Base-by-base conservation (phyloP, 2,113 vertebrate genomes). In the Hylia prasina region DNA sequence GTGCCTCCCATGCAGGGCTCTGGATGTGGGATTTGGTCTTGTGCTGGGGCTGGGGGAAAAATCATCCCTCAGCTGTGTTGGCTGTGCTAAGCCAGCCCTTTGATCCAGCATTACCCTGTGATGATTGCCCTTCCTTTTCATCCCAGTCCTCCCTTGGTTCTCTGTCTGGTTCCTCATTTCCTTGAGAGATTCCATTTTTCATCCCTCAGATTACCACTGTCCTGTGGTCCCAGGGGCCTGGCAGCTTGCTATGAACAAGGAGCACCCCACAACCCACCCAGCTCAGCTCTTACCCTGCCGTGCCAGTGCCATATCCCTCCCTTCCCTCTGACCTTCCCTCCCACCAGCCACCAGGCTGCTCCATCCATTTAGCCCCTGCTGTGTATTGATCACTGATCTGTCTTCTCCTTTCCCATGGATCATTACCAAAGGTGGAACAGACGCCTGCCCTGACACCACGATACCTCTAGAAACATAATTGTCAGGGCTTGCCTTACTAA, bases 211-310 rank as follows among this genome's bases (percentile, higher is more conserved):
- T 57, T 5, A 6, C 27, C 42, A 2, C 58, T 77, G 31, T 40
- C 35, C 69, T 2, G 2, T 31, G 25, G 6, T 78, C 31, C 50
- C 7, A 1, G 40, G 9, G 47, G 10, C 31, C 68, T 70, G 75
- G 53, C 80, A 80, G 84, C 39, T 58, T 44, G 35, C 35, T 1
- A 0, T 28, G 51, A 33, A 2, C 3, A 1, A 64, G 68, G 33
- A 81, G 12, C 58, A 73, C 10, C 37, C 72, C 1, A 0, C 15
- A 9, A 30, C 21, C 21, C 1, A 0, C 5, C 30, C 2, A 0
- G 23, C 71, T 71, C 48, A 15, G 72, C 68, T 86, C 84, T 48
- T 30, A 14, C 19, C 42, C 25, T 1, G 2, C 77, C 50, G 3
- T 22, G 2, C 42, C 3, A 3, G 6, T 42, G 42, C 48, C 6